phyloP scores from a whole-genome alignment of 2,888 invertebrate genomes.

The Buathra laborator region DNA sequence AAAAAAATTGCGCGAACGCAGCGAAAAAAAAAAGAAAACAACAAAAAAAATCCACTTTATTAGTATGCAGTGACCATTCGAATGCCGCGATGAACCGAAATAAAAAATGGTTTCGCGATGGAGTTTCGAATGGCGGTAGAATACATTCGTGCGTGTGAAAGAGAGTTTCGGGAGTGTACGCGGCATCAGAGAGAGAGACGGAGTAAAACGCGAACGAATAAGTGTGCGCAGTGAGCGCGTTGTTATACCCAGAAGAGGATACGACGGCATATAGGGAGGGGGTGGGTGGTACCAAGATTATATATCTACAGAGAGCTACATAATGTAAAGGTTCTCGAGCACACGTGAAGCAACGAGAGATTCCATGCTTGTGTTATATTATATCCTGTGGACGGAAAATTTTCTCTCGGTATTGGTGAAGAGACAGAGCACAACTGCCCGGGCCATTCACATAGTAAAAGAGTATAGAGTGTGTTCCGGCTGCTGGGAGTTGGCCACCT shows the following conservation, averaged over 20 bases:
- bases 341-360: slow-evolving; percentile 38
- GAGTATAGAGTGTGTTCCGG: slow-evolving; percentile 40
- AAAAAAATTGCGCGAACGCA: slow-evolving; percentile 45
- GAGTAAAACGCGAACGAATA: slow-evolving; percentile 6
- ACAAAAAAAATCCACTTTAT: slow-evolving; percentile 24
- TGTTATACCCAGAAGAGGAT: slow-evolving; percentile 12
- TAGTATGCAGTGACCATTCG: slow-evolving; percentile 5
- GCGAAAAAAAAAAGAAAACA: slow-evolving; percentile 17
- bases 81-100: slow-evolving; percentile 41
- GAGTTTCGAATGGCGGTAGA: slow-evolving; percentile 45
- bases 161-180: slow-evolving; percentile 45
- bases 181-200: slow-evolving; percentile 15
- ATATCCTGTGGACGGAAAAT: slow-evolving; percentile 41
- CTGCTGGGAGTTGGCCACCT: slow-evolving; percentile 61
- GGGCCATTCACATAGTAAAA: slow-evolving; percentile 67
- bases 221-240: background rate
- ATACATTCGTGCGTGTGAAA: slow-evolving; percentile 74
- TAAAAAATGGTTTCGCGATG: slow-evolving; percentile 36
- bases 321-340: slow-evolving; percentile 70
- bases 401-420: slow-evolving; percentile 46
- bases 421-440: slow-evolving; percentile 24
- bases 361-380: slow-evolving; percentile 42
- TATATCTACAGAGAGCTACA: slow-evolving; percentile 56
- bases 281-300: slow-evolving; percentile 72
- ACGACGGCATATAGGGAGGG: slow-evolving; percentile 53